phyloP scores from a whole-genome alignment of 1,140 invertebrate genomes.

The Daktulosphaira vitifoliae region DNA sequence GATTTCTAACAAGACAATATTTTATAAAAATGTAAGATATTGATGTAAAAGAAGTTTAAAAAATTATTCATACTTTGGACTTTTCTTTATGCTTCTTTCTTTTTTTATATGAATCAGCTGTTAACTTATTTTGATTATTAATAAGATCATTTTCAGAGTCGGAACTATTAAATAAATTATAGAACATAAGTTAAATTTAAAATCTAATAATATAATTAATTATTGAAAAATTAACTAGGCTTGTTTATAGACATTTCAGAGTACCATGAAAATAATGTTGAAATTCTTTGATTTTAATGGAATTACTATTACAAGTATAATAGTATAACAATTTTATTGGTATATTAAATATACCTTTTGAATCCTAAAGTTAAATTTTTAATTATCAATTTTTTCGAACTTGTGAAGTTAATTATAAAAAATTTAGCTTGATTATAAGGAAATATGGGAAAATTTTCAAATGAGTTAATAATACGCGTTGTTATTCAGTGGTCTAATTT shows the following conservation, averaged over 20 bases:
- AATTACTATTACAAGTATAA: too few relatives aligned
- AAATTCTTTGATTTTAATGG: too few relatives aligned
- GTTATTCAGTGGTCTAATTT: too few relatives aligned
- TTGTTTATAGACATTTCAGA: too few relatives aligned
- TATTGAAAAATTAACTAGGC: not conserved
- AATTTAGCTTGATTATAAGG: too few relatives aligned
- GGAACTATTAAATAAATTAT: not conserved
- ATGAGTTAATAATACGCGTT: too few relatives aligned
- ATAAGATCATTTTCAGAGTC: not conserved
- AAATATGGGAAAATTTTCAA: too few relatives aligned
- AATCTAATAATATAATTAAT: not conserved
- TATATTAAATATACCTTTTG: too few relatives aligned
- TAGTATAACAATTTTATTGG: too few relatives aligned
- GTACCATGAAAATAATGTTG: not conserved
- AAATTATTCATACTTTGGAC: not conserved
- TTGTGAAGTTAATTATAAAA: too few relatives aligned
- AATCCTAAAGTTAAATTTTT: too few relatives aligned
- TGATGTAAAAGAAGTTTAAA: not conserved
- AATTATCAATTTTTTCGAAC: too few relatives aligned
- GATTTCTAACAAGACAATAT: conserved; percentile 22
- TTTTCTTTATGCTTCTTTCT: conserved; percentile 35
- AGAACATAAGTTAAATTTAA: not conserved
- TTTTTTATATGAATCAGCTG: conserved; percentile 25
- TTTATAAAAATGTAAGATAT: not conserved
- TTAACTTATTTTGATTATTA: conserved; percentile 3